Conservation (phyloP, 2,888 invertebrate species). For the Apoderus coryli region DNA sequence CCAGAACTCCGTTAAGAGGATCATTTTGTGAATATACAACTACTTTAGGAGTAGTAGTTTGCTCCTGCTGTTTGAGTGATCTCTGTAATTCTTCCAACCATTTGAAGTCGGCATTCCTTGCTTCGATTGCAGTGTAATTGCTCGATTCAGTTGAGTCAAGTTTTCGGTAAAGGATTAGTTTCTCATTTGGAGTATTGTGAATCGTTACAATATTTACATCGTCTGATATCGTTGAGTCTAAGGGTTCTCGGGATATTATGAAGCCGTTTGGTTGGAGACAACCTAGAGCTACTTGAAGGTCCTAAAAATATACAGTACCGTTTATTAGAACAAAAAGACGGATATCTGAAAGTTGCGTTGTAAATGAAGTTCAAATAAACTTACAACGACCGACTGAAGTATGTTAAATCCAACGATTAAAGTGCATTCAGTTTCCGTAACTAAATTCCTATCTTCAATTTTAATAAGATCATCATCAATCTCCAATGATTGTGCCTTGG, state of each 20-base stretch:
- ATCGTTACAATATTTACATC: slow-evolving; percentile 10
- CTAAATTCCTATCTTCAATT: slow-evolving; percentile 45
- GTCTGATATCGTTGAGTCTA: slow-evolving; percentile 16
- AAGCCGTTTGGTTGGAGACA: slow-evolving; percentile 38
- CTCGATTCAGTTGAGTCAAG: too few species aligned
- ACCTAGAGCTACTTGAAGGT: slow-evolving; percentile 13
- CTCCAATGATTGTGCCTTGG: slow-evolving; percentile 25
- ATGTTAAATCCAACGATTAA: slow-evolving; percentile 29
- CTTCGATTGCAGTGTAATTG: slow-evolving; percentile 10
- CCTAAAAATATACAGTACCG: too few species aligned
- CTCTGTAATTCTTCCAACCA: slow-evolving; percentile 38
- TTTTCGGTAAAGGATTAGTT: slow-evolving; percentile 14
- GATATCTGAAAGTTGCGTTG: too few species aligned
- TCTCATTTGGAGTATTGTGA: slow-evolving; percentile 13
- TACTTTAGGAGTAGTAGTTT: too few species aligned
- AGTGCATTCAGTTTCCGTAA: slow-evolving; percentile 22
- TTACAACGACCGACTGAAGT: slow-evolving; percentile 30
- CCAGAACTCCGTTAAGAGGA: slow-evolving; percentile 63
- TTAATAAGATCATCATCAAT: slow-evolving; percentile 33
- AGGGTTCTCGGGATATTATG: slow-evolving; percentile 43
- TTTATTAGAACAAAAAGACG: too few species aligned
- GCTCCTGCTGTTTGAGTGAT: slow-evolving; percentile 32
- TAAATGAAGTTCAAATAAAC: too few species aligned
- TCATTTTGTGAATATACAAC: slow-evolving; percentile 50
- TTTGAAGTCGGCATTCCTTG: slow-evolving; percentile 29